These are phyloP conservation scores for Phytoseiulus persimilis DNA, from an alignment of 2,888 invertebrate genomes.

Conservation along the genomic window DNA sequence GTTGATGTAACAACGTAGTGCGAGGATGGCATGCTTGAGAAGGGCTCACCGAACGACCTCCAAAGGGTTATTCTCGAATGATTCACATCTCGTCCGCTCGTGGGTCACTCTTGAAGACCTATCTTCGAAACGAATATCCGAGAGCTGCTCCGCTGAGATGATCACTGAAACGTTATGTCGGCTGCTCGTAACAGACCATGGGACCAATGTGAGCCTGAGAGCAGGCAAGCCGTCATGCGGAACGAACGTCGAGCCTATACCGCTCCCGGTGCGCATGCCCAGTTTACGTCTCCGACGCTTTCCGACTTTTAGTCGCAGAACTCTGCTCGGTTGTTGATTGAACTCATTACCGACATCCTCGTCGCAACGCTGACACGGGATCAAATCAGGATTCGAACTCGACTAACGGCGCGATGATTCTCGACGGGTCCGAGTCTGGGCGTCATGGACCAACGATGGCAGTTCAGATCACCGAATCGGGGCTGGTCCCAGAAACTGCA, in stretches of 20 bases:
- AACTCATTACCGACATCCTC: too few species aligned
- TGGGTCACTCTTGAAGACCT: neutral
- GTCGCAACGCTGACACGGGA: too few species aligned
- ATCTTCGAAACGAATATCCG: neutral
- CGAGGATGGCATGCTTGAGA: too few species aligned
- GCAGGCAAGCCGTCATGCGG: neutral
- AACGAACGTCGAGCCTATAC: neutral
- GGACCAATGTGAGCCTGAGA: neutral
- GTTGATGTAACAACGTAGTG: too few species aligned
- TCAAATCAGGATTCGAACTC: too few species aligned
- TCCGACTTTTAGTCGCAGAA: neutral
- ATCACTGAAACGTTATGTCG: neutral
- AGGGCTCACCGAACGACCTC: neutral
- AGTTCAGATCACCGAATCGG: too few species aligned
- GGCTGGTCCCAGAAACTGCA: too few species aligned
- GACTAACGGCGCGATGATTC: too few species aligned
- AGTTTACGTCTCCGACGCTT: neutral
- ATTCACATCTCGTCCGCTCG: neutral
- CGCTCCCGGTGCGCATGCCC: neutral
- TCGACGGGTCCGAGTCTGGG: too few species aligned
- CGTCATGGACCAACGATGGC: too few species aligned
- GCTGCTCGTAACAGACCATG: neutral
- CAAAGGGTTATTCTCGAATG: neutral
- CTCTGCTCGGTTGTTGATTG: neutral
- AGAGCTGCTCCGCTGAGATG: neutral